A percentile compares a stretch with the other conserved stretches of the same genome.
These are phyloP conservation scores for Proctacanthus coquilletti DNA, from an alignment of 1,140 invertebrate species.

Conservation along the genomic window DNA sequence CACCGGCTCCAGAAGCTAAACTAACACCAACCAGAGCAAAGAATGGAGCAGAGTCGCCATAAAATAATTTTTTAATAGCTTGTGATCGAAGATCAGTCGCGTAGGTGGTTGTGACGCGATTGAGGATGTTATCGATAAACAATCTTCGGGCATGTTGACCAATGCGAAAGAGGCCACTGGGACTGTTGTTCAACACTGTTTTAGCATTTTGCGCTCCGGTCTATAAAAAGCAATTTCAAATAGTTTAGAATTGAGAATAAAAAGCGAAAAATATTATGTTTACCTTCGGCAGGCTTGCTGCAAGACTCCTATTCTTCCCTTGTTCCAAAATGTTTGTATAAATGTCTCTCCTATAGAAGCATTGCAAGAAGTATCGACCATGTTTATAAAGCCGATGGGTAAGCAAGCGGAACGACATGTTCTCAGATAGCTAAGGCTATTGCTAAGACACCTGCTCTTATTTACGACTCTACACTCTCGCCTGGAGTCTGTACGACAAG, in stretches of 20 bases:
- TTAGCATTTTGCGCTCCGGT: constrained; percentile 2
- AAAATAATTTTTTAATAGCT: constrained; percentile 44
- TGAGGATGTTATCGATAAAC: constrained; percentile 52
- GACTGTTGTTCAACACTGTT: constrained; percentile 2
- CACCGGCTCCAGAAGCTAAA: constrained; percentile 52
- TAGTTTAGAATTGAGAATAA: neutral
- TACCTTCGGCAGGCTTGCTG: constrained; percentile 15
- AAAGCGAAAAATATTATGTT: neutral
- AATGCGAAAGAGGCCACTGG: constrained; percentile 36
- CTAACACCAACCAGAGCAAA: constrained; percentile 61
- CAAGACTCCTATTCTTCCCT: constrained; percentile 28
- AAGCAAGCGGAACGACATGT: constrained; percentile 38
- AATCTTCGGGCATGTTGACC: constrained; percentile 41
- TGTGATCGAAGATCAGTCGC: constrained; percentile 43
- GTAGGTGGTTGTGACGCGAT: constrained; percentile 46
- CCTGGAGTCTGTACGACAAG: too few species aligned
- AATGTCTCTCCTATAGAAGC: constrained; percentile 32
- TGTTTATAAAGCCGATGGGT: constrained; percentile 36
- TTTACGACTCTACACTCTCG: too few species aligned
- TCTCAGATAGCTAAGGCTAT: constrained; percentile 10
- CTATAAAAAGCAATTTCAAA: constrained; percentile 5
- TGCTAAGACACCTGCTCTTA: too few species aligned
- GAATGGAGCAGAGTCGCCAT: constrained; percentile 54
- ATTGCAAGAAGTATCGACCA: constrained; percentile 36
- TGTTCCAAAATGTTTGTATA: constrained; percentile 38